Evolutionary conservation across 2,113 vertebrate species (phyloP).

Genomic region (Pteronura brasiliensis): DNA sequence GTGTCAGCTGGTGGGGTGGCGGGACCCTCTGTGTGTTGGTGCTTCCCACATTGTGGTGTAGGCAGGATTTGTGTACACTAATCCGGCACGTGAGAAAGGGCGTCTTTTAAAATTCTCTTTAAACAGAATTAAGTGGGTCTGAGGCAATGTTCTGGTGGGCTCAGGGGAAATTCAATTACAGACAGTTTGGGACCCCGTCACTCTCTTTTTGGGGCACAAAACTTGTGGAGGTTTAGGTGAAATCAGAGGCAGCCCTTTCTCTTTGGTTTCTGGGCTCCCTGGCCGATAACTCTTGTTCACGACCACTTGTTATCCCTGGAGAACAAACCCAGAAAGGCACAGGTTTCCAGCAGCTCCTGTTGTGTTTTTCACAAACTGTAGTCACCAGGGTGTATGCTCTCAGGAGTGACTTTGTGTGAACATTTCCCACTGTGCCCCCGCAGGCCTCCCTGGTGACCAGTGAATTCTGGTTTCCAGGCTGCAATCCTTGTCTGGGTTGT

Average conservation of each 20-base stretch:
- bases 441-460: background rate
- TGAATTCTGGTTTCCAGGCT: background rate
- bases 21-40: fast-evolving
- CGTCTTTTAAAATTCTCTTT: background rate
- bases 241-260: fast-evolving
- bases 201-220: background rate
- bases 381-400: too few relatives aligned
- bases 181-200: background rate
- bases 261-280: too few relatives aligned
- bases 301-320: too few relatives aligned
- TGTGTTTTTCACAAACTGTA: background rate
- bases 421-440: background rate
- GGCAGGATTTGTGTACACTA: background rate
- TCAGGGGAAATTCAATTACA: background rate
- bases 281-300: fast-evolving
- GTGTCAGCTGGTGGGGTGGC: fast-evolving
- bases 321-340: background rate
- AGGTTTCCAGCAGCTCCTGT: background rate
- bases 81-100: background rate
- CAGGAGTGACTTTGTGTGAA: background rate
- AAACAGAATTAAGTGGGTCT: background rate
- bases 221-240: background rate
- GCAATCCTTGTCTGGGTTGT: too few relatives aligned
- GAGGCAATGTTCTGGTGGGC: background rate
- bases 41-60: too few relatives aligned